Base-by-base conservation (phyloP, 2,797 vertebrate species). In the Micromesistius poutassou region DNA sequence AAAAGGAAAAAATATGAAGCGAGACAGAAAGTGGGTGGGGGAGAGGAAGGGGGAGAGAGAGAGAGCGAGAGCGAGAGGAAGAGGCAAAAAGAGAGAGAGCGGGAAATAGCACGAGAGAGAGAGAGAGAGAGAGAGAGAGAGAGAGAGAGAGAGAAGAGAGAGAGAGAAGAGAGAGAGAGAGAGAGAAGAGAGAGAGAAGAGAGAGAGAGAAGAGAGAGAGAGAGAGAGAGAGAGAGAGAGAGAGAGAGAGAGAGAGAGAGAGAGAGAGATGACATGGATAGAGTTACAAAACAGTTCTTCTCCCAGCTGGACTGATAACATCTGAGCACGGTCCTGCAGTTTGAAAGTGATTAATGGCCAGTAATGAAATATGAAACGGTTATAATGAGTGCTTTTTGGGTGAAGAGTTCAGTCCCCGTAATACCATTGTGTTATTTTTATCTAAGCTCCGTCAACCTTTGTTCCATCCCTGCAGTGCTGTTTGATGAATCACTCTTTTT, bases 311-410 rank as follows among this genome's bases (percentile, higher is more conserved):
- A 74, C 55, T 25, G 9, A 28, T 62, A 73, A 76, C 82, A 70
- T 78, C 75, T 73, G 46, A 74, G 73, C 71, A 72, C 71, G 74
- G 66, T 19, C 50, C 30, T 55, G 77, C 30, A 30, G 55, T 80
- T 73, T 80, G 62, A 79, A 85, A 77, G 75, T 68, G 77, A 85
- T 85, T 81, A 83, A 68, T 14, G 28, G 13, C 50, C 19, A 68
- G 66, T 74, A 71, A 40, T 68, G 73, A 78, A 88, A 78, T 81
- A 85, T 79, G 33, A 74, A 80, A 70, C 73, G 50, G 40, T 12
- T 31, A 75, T 40, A 75, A 74, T 68, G 33, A 30, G 55, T n/a
- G 50, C 50, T 62, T 62, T 62, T 62, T n/a, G 55, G 77, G 77
- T 7, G 74, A 80, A 70, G 31, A 0, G 28, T 76, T 30, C 50